These are phyloP conservation scores for Chrysaora quinquecirrha DNA, from an alignment of 30 jellyfish, hydroid and myxozoan genomes.

Conservation along the genomic window DNA sequence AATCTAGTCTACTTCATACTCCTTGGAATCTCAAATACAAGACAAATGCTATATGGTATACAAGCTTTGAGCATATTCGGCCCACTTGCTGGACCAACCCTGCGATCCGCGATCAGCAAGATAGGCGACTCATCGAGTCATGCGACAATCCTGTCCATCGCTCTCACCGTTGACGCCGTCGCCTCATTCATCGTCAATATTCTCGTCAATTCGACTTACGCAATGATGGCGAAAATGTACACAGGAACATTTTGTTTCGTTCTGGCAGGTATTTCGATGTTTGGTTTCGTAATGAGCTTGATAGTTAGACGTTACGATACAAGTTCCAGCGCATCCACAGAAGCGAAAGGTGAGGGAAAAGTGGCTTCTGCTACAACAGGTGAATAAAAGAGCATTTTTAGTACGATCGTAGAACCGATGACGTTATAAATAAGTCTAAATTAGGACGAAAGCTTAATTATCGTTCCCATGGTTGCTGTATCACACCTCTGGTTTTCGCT, in stretches of 20 bases:
- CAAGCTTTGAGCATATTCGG: conserved; percentile 38
- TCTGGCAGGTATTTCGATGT: conserved; percentile 24
- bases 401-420: too few relatives aligned
- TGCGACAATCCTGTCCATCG: conserved; percentile 38
- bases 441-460: too few relatives aligned
- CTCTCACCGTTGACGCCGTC: conserved; percentile 25
- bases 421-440: too few relatives aligned
- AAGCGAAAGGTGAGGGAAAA: too few relatives aligned
- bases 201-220: conserved; percentile 31
- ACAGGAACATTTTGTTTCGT: conserved; percentile 35
- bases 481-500: too few relatives aligned
- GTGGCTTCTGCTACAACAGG: too few relatives aligned
- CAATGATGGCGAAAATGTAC: conserved; percentile 4
- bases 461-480: too few relatives aligned
- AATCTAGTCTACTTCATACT: conserved; percentile 20
- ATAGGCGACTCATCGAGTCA: conserved; percentile 22
- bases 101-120: conserved; percentile 34
- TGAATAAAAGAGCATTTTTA: too few relatives aligned
- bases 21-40: conserved; percentile 21
- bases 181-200: conserved; percentile 16
- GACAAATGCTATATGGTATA: conserved; percentile 17
- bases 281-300: conserved; percentile 16
- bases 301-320: not conserved
- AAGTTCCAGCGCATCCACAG: too few relatives aligned
- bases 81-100: conserved; percentile 40